These are phyloP conservation scores for Drosophila nasuta DNA, from an alignment of 1,140 invertebrate species.

Conservation along the genomic window DNA sequence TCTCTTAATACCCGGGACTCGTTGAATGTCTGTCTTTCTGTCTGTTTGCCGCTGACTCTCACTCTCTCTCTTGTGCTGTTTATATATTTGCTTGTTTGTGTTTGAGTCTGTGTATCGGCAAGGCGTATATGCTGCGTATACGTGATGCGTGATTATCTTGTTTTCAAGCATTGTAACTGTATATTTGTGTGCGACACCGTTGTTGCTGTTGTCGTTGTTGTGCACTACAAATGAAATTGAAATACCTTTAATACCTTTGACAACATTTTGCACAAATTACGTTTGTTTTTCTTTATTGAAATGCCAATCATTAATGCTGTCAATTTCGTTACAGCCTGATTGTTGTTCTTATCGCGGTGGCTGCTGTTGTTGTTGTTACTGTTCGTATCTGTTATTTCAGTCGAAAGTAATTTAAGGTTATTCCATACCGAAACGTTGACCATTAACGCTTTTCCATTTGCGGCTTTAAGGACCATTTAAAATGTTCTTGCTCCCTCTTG, in stretches of 20 bases:
- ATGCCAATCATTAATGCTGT: conserved; percentile 27
- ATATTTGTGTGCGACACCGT: conserved; percentile 26
- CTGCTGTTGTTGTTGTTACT: not conserved
- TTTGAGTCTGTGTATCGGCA: conserved; percentile 14
- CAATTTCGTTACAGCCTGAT: not conserved
- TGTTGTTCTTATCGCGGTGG: conserved; percentile 4
- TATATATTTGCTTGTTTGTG: conserved; percentile 29
- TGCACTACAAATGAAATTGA: conserved; percentile 60
- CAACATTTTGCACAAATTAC: conserved; percentile 54
- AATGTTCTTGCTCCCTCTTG: not conserved
- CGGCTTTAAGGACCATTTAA: conserved; percentile 31
- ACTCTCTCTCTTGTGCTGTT: not conserved
- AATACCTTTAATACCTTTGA: conserved; percentile 51
- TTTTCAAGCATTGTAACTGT: conserved; percentile 41
- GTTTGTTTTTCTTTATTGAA: conserved; percentile 43
- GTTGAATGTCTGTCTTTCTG: conserved; percentile 2
- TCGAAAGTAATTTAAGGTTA: conserved; percentile 4
- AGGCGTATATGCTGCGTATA: conserved; percentile 61
- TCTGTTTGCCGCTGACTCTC: not conserved
- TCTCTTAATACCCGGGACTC: conserved; percentile 16
- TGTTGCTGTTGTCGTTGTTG: conserved; percentile 23
- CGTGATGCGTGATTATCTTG: conserved; percentile 76
- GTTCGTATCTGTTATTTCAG: conserved; percentile 23
- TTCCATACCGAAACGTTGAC: conserved; percentile 2
- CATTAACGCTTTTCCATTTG: conserved; percentile 10